Percentiles rank a stretch among this genome's conserved stretches.
Evolutionary conservation across 2,113 vertebrate species (phyloP).

Genomic region (Oryzias woworae): DNA sequence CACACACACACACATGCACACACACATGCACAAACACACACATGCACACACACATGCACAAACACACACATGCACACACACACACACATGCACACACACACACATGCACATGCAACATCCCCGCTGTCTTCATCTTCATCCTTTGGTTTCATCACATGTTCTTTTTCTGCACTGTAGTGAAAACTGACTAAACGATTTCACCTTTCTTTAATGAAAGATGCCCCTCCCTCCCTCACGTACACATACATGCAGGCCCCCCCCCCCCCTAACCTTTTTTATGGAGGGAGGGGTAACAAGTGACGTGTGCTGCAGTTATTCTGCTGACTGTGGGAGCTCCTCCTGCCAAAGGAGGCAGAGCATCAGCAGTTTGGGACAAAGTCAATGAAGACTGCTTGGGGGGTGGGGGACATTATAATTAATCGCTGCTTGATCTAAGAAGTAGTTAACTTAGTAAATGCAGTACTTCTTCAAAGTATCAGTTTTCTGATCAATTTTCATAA

Average conservation of each 20-base stretch:
- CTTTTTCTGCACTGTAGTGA: conserved; percentile 19
- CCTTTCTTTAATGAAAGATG: conserved; percentile 19
- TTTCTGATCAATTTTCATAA: too few species aligned
- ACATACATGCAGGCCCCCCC: not conserved
- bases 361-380: conserved; percentile 47
- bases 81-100: too few species aligned
- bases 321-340: conserved; percentile 59
- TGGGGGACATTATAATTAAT: too few species aligned
- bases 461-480: too few species aligned
- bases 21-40: too few species aligned
- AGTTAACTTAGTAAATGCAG: too few species aligned
- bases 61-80: too few species aligned
- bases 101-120: not conserved
- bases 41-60: too few species aligned
- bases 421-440: too few species aligned
- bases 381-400: conserved; percentile 39
- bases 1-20: too few species aligned
- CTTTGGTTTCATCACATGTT: conserved; percentile 35
- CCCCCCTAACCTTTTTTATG: conserved; percentile 23
- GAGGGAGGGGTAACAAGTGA: conserved; percentile 17
- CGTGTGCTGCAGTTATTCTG: conserved; percentile 57
- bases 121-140: conserved; percentile 16
- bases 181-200: conserved; percentile 30
- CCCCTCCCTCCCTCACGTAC: not conserved
- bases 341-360: conserved; percentile 32